Evolutionary conservation across 2,888 invertebrate genomes (phyloP).

Genomic region (Chrysotoxum bicinctum): DNA sequence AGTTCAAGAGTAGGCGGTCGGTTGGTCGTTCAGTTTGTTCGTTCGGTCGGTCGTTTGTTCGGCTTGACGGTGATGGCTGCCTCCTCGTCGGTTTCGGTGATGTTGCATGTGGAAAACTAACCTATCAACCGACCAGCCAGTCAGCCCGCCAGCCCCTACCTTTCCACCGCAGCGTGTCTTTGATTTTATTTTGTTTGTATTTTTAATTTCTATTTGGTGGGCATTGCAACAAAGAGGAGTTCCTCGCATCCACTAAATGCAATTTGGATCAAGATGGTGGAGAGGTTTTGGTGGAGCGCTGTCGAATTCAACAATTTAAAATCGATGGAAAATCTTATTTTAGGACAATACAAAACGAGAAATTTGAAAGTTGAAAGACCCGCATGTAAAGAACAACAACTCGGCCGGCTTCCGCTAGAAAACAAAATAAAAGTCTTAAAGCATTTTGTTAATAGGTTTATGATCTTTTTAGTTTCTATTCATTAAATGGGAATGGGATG

Average conservation of each 20-base stretch:
- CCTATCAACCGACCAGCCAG: not conserved
- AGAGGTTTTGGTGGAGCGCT: constrained; percentile 19
- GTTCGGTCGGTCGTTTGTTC: constrained; percentile 24
- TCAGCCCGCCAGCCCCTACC: not conserved
- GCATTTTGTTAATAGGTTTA: not conserved
- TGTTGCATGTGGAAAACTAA: constrained; percentile 10
- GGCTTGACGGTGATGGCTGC: constrained; percentile 35
- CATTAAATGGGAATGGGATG: not conserved
- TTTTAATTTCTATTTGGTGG: constrained; percentile 11
- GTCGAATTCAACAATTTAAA: constrained; percentile 48
- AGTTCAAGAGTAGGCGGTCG: constrained; percentile 69
- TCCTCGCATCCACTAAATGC: constrained; percentile 18
- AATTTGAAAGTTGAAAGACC: constrained; percentile 52
- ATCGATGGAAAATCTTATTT: constrained; percentile 46
- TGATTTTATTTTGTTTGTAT: not conserved
- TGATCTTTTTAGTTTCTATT: not conserved
- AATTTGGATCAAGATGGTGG: constrained; percentile 44
- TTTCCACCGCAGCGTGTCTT: not conserved
- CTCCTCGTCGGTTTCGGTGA: constrained; percentile 22
- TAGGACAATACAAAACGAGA: constrained; percentile 32
- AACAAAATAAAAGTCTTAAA: not conserved
- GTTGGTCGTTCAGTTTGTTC: not conserved
- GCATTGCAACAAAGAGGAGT: constrained; percentile 16
- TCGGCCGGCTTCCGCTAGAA: not conserved
- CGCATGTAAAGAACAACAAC: not conserved